Conservation (phyloP, 2,888 invertebrate species). For the Steinernema scapterisci region DNA sequence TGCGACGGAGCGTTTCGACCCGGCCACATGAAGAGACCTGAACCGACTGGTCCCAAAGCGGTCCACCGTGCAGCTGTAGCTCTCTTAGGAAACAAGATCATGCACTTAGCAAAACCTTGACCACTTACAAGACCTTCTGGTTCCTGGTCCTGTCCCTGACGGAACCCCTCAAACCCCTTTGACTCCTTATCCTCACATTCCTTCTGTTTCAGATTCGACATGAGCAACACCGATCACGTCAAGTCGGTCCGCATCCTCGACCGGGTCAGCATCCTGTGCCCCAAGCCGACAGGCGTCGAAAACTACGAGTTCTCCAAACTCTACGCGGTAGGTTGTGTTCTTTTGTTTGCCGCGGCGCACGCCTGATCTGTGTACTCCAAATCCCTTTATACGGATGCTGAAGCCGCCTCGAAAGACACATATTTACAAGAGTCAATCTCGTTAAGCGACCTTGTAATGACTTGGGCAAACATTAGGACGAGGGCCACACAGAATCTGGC, state of each 20-base stretch:
- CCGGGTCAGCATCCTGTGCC: conserved; percentile 61
- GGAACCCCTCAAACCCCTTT: no score
- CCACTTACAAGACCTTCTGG: no score
- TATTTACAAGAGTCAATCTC: conserved; percentile 21
- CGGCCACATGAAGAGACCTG: no score
- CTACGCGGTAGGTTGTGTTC: conserved; percentile 55
- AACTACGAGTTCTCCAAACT: conserved; percentile 62
- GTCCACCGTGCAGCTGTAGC: no score
- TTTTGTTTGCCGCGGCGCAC: conserved; percentile 2
- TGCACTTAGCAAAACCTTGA: no score
- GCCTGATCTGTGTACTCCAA: no score
- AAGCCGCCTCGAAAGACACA: not conserved
- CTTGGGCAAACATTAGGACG: conserved; percentile 20
- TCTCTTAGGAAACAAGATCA: no score
- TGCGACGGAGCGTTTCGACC: no score
- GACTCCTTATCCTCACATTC: no score
- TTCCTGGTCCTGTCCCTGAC: no score
- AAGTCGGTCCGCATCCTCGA: conserved; percentile 60
- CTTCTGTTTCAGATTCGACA: conserved; percentile 55
- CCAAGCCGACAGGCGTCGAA: conserved; percentile 45
- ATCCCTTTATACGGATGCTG: not conserved
- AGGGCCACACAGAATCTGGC: no score
- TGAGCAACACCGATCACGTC: conserved; percentile 65
- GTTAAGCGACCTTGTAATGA: conserved; percentile 21
- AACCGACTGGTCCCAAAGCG: no score